Conservation (phyloP, 1,140 invertebrate species). For the Chlorops oryzae region DNA sequence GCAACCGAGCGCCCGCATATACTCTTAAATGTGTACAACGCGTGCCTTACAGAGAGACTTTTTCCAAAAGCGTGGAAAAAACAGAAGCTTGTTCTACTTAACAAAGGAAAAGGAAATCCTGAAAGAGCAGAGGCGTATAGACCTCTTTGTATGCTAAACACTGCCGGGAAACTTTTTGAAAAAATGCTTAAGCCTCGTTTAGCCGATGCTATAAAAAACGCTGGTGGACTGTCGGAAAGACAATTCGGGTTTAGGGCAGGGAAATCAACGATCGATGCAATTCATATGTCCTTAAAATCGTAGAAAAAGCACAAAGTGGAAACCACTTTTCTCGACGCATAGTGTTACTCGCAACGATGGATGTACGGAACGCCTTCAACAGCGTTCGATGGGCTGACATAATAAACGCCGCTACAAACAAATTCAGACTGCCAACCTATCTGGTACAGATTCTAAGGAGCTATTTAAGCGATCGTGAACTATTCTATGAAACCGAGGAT, state of each 20-base stretch:
- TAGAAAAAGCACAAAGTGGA: no score
- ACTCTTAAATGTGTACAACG: no score
- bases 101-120: no score
- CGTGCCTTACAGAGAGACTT: neutral
- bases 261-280: no score
- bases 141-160: no score
- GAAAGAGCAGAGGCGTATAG: no score
- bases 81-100: constrained; percentile 18
- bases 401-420: no score
- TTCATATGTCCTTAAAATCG: no score
- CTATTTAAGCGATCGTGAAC: neutral
- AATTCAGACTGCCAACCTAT: neutral
- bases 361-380: constrained; percentile 28
- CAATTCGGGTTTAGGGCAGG: no score
- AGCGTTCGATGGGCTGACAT: no score
- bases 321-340: no score
- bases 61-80: neutral
- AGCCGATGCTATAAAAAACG: constrained; percentile 5
- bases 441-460: neutral
- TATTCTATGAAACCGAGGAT: neutral
- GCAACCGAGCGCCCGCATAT: constrained; percentile 9
- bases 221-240: constrained; percentile 7
- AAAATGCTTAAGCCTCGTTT: constrained; percentile 18
- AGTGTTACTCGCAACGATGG: constrained; percentile 23
- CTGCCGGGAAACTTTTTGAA: constrained; percentile 22